Conservation (phyloP, 2,888 invertebrate genomes). For the Hirudinaria manillensis region DNA sequence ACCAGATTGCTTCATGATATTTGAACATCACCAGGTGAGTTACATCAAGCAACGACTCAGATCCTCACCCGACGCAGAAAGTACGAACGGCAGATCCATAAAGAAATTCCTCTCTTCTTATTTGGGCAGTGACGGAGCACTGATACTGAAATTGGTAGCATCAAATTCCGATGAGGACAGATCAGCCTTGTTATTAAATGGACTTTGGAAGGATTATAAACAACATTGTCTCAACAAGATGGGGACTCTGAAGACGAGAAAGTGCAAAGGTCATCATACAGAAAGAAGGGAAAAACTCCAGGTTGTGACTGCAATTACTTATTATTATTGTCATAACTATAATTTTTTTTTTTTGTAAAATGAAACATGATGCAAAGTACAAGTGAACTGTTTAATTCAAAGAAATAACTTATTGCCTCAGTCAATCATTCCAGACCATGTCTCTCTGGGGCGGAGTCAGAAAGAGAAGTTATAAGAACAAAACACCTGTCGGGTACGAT, state of each 20-base stretch:
- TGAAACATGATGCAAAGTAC: neutral
- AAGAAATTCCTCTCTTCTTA: constrained; percentile 35
- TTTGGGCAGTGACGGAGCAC: constrained; percentile 37
- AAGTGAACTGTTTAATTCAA: neutral
- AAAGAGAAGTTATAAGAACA: neutral
- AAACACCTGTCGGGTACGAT: neutral
- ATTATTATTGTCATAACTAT: neutral
- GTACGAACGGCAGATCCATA: constrained; percentile 29
- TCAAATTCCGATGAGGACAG: constrained; percentile 38
- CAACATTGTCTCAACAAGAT: neutral
- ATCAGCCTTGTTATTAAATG: constrained; percentile 39
- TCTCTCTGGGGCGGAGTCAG: neutral
- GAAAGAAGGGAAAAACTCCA: too few species aligned
- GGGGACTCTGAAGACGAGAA: neutral
- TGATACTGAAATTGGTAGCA: constrained; percentile 36
- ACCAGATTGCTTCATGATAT: too few species aligned
- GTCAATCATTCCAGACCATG: neutral
- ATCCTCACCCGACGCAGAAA: neutral
- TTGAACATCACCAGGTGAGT: neutral
- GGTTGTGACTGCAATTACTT: neutral
- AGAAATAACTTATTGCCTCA: neutral
- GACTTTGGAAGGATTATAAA: constrained; percentile 40
- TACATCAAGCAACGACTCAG: constrained; percentile 36
- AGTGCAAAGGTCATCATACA: too few species aligned
- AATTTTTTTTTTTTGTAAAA: neutral